phyloP scores from a whole-genome alignment of 1,140 invertebrate genomes.

The Acyrthosiphon pisum region DNA sequence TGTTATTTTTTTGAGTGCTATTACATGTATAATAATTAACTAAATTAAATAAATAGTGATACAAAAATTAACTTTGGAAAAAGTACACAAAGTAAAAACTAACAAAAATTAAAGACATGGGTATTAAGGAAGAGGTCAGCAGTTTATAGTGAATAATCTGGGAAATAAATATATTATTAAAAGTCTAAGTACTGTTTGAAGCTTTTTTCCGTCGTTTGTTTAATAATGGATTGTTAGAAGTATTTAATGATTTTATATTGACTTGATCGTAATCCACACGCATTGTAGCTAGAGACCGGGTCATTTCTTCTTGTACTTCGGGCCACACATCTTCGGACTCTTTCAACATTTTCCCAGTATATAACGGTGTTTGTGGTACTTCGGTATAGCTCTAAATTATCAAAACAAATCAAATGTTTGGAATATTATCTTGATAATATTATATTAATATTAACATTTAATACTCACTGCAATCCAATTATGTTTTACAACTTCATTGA shows the following conservation, averaged over 20 bases:
- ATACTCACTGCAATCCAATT: conserved; percentile 86
- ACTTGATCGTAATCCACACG: conserved; percentile 91
- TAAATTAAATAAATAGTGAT: background rate
- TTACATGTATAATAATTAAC: background rate
- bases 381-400: conserved; percentile 77
- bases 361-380: conserved; percentile 92
- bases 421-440: background rate
- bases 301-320: conserved; percentile 99
- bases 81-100: background rate
- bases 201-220: conserved; percentile 81
- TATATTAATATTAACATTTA: no score
- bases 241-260: conserved; percentile 87
- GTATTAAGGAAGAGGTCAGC: background rate
- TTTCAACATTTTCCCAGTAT: conserved; percentile 83
- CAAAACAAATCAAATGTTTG: conserved; percentile 23
- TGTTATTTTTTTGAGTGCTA: background rate
- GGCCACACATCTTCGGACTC: conserved; percentile 93
- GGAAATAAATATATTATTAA: background rate
- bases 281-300: conserved; percentile 94
- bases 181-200: conserved; percentile 61
- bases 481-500: conserved; percentile 89
- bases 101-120: background rate
- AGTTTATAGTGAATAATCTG: background rate
- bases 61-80: background rate
- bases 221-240: conserved; percentile 88